Evolutionary conservation across 1,140 invertebrate species (phyloP).

Genomic region (Drosophila pallidifrons): DNA sequence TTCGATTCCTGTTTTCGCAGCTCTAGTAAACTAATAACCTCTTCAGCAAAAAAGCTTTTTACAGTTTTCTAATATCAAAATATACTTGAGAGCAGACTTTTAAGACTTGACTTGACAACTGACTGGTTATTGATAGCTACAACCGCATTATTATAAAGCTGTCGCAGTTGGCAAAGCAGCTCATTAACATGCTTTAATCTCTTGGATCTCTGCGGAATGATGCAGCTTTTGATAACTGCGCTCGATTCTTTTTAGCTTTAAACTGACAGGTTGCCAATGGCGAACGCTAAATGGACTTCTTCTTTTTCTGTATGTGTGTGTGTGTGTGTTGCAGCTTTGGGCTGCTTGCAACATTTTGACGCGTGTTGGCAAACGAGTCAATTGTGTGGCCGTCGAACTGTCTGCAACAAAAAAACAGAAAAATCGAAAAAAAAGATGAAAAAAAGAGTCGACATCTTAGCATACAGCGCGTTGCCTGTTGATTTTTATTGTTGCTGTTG

Average conservation of each 20-base stretch:
- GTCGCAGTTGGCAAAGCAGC: not conserved
- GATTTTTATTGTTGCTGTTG: constrained; percentile 20
- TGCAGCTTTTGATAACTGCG: constrained; percentile 30
- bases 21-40: not conserved
- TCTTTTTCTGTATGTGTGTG: constrained; percentile 6
- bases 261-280: constrained; percentile 24
- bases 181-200: constrained; percentile 34
- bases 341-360: constrained; percentile 55
- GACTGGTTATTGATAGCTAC: constrained; percentile 21
- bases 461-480: constrained; percentile 18
- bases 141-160: not conserved
- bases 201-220: constrained; percentile 14
- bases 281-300: too few species aligned
- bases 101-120: not conserved
- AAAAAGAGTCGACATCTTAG: constrained; percentile 25
- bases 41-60: not conserved
- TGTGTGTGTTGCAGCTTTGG: constrained; percentile 32
- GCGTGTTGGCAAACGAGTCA: constrained; percentile 74
- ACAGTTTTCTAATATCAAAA: not conserved
- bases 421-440: not conserved
- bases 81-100: not conserved
- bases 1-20: not conserved
- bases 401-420: constrained; percentile 30
- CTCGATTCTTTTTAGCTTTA: not conserved
- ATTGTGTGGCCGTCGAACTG: constrained; percentile 74